Evolutionary conservation across 1,140 invertebrate species (phyloP), one percentile per base, ranked within the genome.

Genomic region (Drosophila varians): DNA sequence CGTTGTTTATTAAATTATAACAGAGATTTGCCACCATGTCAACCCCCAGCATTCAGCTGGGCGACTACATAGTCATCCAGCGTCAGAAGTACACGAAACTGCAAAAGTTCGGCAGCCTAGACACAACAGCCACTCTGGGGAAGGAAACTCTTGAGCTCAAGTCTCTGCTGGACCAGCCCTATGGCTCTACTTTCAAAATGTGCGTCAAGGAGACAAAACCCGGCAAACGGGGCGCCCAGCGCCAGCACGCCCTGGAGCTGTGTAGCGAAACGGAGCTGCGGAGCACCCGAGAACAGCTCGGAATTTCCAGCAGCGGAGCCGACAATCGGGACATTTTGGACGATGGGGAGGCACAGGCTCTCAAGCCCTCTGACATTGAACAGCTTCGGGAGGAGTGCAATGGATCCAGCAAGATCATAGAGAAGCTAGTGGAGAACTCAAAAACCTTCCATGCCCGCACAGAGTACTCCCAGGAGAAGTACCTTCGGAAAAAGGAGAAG

Each of bases 391-490:
- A 94, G 49, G 93, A 94, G 57, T 95, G 96, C 16, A 84, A 77
- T 26, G 95, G 94, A 55, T 96, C 96, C 0, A 94, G 95, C 54
- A 95, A 96, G 89, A 97, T 99, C 58, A 94, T 99, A 26, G 95
- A 94, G 56, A 95, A 95, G 42, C 92, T 99, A 3, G 95, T 99
- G 36, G 95, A 95, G 65, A 98, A 98, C 90, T 99, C 97, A 38
- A 95, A 94, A 61, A 97, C 97, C 7, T 97, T 97, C 91, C 93
- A 93, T 21, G 93, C 93, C 25, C 98, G 98, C 93, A 99, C 97
- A 1, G 96, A 96, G 80, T 99, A 95, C 91, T 96, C 97, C 0
- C 97, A 99, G 91, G 96, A 97, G 75, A 99, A 99, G 90, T 99
- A 99, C 91, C 93, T 99, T 5, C 96, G 95, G 46, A 99, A 99